Conservation (phyloP, 2,113 vertebrate species). For the Dicentrarchus labrax region DNA sequence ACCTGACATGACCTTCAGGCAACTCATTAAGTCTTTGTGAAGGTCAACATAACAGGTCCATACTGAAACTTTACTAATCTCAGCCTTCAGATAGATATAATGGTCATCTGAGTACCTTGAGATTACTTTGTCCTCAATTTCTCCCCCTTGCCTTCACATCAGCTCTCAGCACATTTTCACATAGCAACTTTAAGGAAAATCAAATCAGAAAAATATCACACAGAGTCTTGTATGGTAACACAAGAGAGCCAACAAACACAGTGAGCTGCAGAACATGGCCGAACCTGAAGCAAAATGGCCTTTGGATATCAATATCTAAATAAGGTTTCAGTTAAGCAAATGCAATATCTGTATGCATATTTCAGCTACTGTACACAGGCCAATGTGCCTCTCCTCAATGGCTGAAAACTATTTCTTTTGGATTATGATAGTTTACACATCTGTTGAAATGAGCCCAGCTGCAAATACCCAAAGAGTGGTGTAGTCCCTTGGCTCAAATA, state of each 20-base stretch:
- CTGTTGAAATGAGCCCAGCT: constrained; percentile 49
- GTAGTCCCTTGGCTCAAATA: constrained; percentile 23
- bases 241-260: neutral
- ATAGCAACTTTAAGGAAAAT: neutral
- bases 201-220: neutral
- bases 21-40: constrained; percentile 33
- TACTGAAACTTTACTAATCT: constrained; percentile 35
- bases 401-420: neutral
- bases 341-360: neutral
- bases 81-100: constrained; percentile 19
- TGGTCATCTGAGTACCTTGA: constrained; percentile 2
- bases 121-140: constrained; percentile 19
- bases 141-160: neutral
- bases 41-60: constrained; percentile 10
- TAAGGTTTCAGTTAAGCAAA: neutral
- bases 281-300: neutral
- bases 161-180: constrained; percentile 1
- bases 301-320: neutral
- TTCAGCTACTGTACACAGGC: neutral
- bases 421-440: constrained; percentile 57
- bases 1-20: constrained; percentile 25
- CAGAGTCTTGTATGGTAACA: neutral
- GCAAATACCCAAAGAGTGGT: constrained; percentile 52
- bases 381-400: neutral
- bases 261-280: neutral